Evolutionary conservation across 2,797 vertebrate genomes (phyloP).

Genomic region (Bryconaethiops microstoma): DNA sequence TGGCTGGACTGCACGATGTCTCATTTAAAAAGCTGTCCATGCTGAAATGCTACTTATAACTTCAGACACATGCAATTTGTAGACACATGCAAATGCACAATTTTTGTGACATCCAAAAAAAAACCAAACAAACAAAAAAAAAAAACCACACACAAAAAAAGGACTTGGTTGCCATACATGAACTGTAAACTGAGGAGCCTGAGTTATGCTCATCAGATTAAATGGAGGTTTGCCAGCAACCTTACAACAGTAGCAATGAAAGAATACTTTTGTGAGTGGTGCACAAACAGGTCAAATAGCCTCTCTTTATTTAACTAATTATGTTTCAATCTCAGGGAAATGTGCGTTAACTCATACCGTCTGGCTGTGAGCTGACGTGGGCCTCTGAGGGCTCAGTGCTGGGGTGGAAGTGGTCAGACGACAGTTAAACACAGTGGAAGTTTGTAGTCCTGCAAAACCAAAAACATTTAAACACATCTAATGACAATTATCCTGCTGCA

Average conservation of each 20-base stretch:
- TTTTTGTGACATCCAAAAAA: no score
- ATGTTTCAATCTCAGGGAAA: background rate
- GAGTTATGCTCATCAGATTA: background rate
- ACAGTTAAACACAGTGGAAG: slow-evolving; percentile 64
- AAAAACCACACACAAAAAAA: no score
- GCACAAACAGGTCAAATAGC: background rate
- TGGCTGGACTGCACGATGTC: no score
- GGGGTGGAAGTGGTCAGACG: slow-evolving; percentile 70
- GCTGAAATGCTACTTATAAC: no score
- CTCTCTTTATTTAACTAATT: background rate
- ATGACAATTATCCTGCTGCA: background rate
- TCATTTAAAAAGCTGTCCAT: no score
- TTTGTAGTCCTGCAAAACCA: slow-evolving; percentile 65
- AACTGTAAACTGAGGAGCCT: no score
- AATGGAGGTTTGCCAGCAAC: no score
- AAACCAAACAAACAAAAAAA: no score
- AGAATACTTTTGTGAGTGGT: background rate
- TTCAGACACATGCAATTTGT: no score
- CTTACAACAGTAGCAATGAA: background rate
- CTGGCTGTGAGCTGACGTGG: slow-evolving; percentile 34
- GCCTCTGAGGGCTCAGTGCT: slow-evolving; percentile 65
- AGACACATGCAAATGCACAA: no score
- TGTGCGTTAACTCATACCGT: slow-evolving; percentile 37
- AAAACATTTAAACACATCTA: background rate
- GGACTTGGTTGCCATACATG: no score